A percentile compares a stretch with the other conserved stretches of the same genome.
Evolutionary conservation across 2,888 invertebrate species (phyloP).

Genomic region (Hemicrepidius hirtus): DNA sequence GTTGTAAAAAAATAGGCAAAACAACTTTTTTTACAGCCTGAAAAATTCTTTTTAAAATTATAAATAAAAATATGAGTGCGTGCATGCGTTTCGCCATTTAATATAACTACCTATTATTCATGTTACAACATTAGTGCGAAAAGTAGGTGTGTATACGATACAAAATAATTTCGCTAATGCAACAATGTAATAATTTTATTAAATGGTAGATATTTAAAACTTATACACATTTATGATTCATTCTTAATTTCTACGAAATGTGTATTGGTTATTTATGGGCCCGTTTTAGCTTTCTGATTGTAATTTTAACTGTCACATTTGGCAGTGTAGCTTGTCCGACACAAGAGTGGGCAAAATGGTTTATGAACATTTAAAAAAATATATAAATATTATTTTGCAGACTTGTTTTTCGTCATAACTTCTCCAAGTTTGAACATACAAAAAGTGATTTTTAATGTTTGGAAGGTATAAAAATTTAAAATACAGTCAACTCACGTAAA

Average conservation of each 20-base stretch:
- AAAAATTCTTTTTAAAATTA: too few relatives aligned
- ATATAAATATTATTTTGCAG: slow-evolving; percentile 27
- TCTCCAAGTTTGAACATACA: slow-evolving; percentile 25
- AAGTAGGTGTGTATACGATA: too few relatives aligned
- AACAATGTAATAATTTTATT: too few relatives aligned
- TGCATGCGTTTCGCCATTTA: too few relatives aligned
- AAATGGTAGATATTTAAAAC: too few relatives aligned
- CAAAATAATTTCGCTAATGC: too few relatives aligned
- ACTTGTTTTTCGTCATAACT: slow-evolving; percentile 8
- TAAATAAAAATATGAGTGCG: too few relatives aligned
- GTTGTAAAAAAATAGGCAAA: too few relatives aligned
- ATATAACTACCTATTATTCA: too few relatives aligned
- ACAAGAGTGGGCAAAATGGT: slow-evolving; percentile 34
- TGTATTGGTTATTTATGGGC: slow-evolving; percentile 32
- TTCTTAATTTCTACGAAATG: slow-evolving; percentile 13
- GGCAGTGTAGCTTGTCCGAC: slow-evolving; percentile 24
- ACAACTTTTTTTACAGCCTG: too few relatives aligned
- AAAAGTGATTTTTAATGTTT: slow-evolving; percentile 44
- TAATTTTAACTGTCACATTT: slow-evolving; percentile 38
- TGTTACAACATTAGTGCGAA: too few relatives aligned
- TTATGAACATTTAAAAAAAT: slow-evolving; percentile 31
- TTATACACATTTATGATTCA: background rate
- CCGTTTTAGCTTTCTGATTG: slow-evolving; percentile 32
- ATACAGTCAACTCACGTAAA: slow-evolving; percentile 50
- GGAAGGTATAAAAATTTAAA: slow-evolving; percentile 35